Base-by-base conservation (phyloP, 2,113 vertebrate genomes). In the Catharus fuscescens region DNA sequence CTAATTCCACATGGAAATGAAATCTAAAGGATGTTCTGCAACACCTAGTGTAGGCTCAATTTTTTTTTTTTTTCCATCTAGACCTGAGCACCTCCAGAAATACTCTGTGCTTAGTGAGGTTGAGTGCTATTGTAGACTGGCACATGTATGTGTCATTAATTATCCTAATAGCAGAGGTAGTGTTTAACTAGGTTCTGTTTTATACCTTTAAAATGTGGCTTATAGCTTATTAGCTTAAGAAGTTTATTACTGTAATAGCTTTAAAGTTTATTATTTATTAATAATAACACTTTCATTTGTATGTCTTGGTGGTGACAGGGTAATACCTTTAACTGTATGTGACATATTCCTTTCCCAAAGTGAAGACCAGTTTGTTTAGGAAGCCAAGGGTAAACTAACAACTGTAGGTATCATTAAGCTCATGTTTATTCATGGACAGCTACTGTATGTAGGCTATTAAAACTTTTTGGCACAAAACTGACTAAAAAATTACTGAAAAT, bases 401-500 rank as follows among this genome's bases (percentile, higher is more conserved):
- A 60, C 9, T 80, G 42, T 20, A 83, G 60, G n/a, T 64, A 52
- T 87, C 23, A 73, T 67, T 88, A 53, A 91, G 79, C 44, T 74
- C 66, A 76, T 44, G 48, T 71, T 90, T 90, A 88, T 80, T 91
- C 69, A 94, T 54, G 47, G 26, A 13, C 54, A 90, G 76, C 28
- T 52, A 29, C 66, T 42, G 40, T 48, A 86, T 42, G 40, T 48
- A 86, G 60, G 23, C 52, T 97, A 96, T 94, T 80, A 97, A 92
- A 98, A 97, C 29, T 23, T 87, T 98, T 97, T 98, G 97, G 93
- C 97, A 98, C 94, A 96, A 96, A 97, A 94, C 90, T 89, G 92
- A 97, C 97, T 76, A 36, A 79, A 86, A 95, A 98, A 96, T 97
- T 97, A 92, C 95, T 95, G 56, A 94, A 95, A 91, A 83, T 85